Percentiles rank a stretch among this genome's conserved stretches.
phyloP scores from a whole-genome alignment of 2,888 invertebrate species.

The Nymphalis urticae region DNA sequence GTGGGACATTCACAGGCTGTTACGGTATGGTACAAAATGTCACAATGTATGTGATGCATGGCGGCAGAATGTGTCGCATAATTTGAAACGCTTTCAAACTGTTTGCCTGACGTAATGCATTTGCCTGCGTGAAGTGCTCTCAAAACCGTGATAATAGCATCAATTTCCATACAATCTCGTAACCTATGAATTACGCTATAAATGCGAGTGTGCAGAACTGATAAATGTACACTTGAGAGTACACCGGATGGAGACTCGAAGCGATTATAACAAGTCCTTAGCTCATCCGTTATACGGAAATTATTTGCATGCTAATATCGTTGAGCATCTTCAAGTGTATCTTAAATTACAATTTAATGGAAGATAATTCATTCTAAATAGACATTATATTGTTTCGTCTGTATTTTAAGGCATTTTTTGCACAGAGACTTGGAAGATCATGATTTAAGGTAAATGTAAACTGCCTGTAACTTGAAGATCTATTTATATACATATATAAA shows the following conservation, averaged over 20 bases:
- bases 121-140: conserved; percentile 35
- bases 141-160: conserved; percentile 35
- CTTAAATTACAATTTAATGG: neutral
- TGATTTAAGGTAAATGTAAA: no score
- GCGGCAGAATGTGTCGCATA: conserved; percentile 24
- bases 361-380: no score
- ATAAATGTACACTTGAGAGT: conserved; percentile 24
- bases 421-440: no score
- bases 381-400: no score
- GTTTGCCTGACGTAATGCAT: conserved; percentile 38
- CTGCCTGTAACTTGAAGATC: no score
- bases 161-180: conserved; percentile 37
- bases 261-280: conserved; percentile 3
- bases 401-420: no score
- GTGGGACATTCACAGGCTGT: no score
- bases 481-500: no score
- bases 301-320: neutral
- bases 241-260: conserved; percentile 6
- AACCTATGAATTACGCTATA: conserved; percentile 31
- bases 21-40: no score
- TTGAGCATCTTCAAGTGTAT: neutral
- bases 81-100: conserved; percentile 38
- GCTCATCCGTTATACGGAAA: conserved; percentile 10
- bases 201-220: conserved; percentile 22
- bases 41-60: conserved; percentile 1